Evolutionary conservation across 2,113 vertebrate genomes (phyloP).

Genomic region (Fregetta grallaria): DNA sequence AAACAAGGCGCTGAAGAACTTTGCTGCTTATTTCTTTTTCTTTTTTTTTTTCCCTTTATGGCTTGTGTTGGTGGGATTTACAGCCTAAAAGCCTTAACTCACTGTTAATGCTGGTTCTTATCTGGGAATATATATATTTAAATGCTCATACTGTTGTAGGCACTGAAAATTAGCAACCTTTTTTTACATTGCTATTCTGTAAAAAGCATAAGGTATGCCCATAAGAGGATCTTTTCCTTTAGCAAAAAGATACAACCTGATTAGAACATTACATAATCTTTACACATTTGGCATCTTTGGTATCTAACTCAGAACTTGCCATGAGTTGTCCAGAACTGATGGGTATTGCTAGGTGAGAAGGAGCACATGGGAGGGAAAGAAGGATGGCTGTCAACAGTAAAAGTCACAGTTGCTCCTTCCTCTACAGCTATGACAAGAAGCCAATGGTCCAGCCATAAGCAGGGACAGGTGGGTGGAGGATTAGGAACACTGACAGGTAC

Average conservation of each 20-base stretch:
- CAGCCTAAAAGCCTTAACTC: constrained; percentile 1
- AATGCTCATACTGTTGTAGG: background rate
- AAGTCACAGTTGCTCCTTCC: background rate
- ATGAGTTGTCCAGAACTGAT: background rate
- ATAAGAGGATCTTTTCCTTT: background rate
- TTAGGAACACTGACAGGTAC: background rate
- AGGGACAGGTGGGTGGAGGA: background rate
- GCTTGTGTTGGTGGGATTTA: background rate
- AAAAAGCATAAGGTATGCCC: background rate
- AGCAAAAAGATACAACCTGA: background rate
- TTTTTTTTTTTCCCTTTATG: background rate
- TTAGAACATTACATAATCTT: background rate
- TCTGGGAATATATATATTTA: background rate
- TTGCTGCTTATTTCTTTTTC: background rate
- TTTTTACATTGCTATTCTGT: background rate
- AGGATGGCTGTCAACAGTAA: background rate
- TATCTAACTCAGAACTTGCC: background rate
- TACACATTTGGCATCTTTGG: background rate
- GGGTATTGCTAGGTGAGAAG: background rate
- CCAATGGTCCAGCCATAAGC: background rate
- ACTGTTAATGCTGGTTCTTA: constrained; percentile 15
- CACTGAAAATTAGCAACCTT: background rate
- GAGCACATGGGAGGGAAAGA: background rate
- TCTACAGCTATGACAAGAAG: background rate
- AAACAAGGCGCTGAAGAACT: background rate